Evolutionary conservation across 2,888 invertebrate species (phyloP), one percentile per base, ranked within the genome.

Genomic region (Diaprepes abbreviatus): DNA sequence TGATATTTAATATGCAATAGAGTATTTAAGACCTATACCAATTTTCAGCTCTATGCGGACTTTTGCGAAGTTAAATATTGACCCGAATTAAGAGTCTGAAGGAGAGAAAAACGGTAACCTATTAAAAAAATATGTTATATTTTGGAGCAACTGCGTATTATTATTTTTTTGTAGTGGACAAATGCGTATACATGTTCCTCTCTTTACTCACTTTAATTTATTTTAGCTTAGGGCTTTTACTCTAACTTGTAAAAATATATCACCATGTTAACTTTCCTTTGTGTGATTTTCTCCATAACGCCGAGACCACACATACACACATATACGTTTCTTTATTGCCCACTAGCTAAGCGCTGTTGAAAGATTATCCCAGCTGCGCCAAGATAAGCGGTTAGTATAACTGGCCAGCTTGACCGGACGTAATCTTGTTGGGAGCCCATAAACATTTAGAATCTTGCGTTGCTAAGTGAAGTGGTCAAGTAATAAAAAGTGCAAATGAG

Each of bases 401-500:
- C 48, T 28, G 48, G 14, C 14, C 38, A 24, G 6, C 24, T 36
- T 19, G 38, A 12, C 19, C 35, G 54, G 54, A n/a, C 35, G 36
- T 54, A 54, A 35, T 54, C 54, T 54, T 33, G 33, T 33, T 7
- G 33, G 36, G 17, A n/a, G 35, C 35, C 3, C 19, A n/a, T 33
- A 17, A 19, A 36, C 35, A 12, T 33, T 17, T 35, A 17, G 35
- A 19, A 31, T 35, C 52, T 52, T 52, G 33, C 31, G 14, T 16
- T 31, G 19, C 52, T n/a, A 28, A 28, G 17, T 35, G 14, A n/a
- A 52, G 31, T 17, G 33, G 33, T 6, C 31, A 10, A 31, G 52
- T 33, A 52, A 52, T 35, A 52, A 52, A 52, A 31, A 33, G 31
- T 12, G 52, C 52, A 52, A 52, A 52, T 43, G 21, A 43, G 43